Conservation (phyloP, 2,888 invertebrate species). For the Torymus texanus region DNA sequence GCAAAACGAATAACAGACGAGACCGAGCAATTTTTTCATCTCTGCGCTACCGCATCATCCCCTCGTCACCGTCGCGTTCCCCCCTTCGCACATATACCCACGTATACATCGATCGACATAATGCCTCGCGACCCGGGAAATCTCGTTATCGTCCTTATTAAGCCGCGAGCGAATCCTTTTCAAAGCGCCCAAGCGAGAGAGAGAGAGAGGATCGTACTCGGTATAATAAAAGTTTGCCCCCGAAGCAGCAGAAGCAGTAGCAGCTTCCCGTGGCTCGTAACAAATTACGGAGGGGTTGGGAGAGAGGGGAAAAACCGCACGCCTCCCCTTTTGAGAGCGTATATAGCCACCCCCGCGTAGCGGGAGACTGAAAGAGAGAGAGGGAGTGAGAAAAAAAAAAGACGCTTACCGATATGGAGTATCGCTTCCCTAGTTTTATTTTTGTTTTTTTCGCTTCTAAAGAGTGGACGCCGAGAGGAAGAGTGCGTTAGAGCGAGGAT, state of each 20-base stretch:
- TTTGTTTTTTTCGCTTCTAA: background rate
- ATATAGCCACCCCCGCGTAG: background rate
- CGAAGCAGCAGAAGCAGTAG: background rate
- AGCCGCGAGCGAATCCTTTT: conserved; percentile 58
- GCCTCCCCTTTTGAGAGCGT: background rate
- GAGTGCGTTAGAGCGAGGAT: too few species aligned
- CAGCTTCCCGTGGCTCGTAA: conserved; percentile 40
- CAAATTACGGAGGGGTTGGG: conserved; percentile 47
- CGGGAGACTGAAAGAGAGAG: background rate
- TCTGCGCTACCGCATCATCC: background rate
- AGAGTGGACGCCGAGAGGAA: background rate
- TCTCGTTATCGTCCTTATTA: conserved; percentile 69
- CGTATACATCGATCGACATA: conserved; percentile 29
- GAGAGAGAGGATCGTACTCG: background rate
- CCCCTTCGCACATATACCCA: conserved; percentile 19
- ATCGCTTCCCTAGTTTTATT: conserved; percentile 8
- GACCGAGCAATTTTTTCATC: conserved; percentile 29
- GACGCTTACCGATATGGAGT: conserved; percentile 24
- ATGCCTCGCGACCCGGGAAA: conserved; percentile 58
- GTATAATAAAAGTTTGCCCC: conserved; percentile 53
- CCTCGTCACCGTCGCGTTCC: conserved; percentile 12
- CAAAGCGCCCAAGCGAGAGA: conserved; percentile 20
- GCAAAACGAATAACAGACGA: background rate
- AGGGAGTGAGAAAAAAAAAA: background rate
- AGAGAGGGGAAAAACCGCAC: conserved; percentile 37